A percentile compares a stretch with the other conserved stretches of the same genome.
These are phyloP conservation scores for Euzetes globulus DNA, from an alignment of 2,888 invertebrate genomes.

Conservation along the genomic window DNA sequence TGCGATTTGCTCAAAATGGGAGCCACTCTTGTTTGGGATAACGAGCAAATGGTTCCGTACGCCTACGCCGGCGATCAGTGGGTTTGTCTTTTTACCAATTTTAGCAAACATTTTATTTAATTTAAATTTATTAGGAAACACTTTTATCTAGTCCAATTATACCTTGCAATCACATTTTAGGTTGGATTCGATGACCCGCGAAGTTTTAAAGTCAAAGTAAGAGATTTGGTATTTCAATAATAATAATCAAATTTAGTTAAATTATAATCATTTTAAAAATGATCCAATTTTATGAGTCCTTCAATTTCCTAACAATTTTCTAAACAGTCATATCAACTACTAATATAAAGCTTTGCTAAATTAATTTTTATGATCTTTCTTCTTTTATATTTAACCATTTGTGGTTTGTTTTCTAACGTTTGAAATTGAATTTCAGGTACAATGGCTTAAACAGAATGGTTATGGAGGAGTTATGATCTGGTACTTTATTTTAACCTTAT, in stretches of 20 bases:
- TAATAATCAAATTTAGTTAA: too few species aligned
- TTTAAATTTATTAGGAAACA: background rate
- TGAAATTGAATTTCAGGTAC: conserved; percentile 57
- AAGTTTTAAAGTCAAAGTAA: conserved; percentile 79
- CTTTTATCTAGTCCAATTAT: background rate
- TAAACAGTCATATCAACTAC: too few species aligned
- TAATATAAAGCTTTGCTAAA: too few species aligned
- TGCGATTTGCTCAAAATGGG: conserved; percentile 65
- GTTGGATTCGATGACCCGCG: conserved; percentile 87
- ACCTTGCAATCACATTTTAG: background rate
- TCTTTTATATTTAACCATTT: too few species aligned
- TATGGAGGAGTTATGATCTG: conserved; percentile 94
- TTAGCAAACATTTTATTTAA: background rate
- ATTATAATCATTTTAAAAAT: too few species aligned
- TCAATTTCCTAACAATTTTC: too few species aligned
- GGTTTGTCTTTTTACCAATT: conserved; percentile 52
- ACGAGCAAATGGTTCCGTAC: conserved; percentile 87
- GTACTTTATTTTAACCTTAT: conserved; percentile 46
- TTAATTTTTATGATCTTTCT: too few species aligned
- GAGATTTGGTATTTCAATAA: background rate
- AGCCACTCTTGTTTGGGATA: conserved; percentile 89
- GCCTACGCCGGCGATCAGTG: conserved; percentile 83
- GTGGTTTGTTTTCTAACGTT: background rate
- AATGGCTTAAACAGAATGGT: conserved; percentile 86
- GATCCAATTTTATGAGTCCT: background rate